A percentile compares a stretch with the other conserved stretches of the same genome.
Evolutionary conservation across 2,113 vertebrate species (phyloP).

Genomic region (Egretta garzetta): DNA sequence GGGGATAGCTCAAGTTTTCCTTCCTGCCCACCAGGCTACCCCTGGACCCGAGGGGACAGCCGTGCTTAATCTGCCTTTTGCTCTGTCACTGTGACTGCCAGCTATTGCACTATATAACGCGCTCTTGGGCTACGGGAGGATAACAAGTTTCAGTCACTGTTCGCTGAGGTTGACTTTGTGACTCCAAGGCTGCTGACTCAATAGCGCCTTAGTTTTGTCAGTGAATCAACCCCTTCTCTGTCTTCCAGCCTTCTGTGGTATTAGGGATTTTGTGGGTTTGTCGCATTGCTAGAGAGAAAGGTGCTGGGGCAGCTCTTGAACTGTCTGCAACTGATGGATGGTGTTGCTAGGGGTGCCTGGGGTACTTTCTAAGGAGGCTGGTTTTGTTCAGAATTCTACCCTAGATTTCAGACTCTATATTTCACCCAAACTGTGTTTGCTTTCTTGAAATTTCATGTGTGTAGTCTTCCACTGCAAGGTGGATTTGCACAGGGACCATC

Average conservation of each 20-base stretch:
- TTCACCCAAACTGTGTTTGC: neutral
- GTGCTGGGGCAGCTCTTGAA: neutral
- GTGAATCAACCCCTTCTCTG: neutral
- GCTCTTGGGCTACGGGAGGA: neutral
- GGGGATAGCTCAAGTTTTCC: neutral
- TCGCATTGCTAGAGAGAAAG: neutral
- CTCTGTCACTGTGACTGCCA: neutral
- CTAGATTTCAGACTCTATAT: neutral
- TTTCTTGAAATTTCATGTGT: neutral
- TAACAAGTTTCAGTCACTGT: neutral
- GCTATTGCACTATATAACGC: neutral
- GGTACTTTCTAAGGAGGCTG: neutral
- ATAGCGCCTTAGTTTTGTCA: neutral
- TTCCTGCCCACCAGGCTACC: slow-evolving; percentile 3
- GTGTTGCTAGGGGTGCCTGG: neutral
- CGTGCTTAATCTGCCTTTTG: slow-evolving; percentile 1
- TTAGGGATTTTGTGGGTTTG: neutral
- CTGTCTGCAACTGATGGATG: neutral
- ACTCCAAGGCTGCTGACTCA: neutral
- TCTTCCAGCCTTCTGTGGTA: neutral
- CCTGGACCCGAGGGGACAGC: slow-evolving; percentile 1
- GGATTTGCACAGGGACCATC: neutral
- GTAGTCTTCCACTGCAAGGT: neutral
- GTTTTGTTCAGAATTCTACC: neutral
- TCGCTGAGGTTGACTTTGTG: neutral